Base-by-base conservation (phyloP, 1,140 invertebrate genomes). In the Drosophila carrolli region DNA sequence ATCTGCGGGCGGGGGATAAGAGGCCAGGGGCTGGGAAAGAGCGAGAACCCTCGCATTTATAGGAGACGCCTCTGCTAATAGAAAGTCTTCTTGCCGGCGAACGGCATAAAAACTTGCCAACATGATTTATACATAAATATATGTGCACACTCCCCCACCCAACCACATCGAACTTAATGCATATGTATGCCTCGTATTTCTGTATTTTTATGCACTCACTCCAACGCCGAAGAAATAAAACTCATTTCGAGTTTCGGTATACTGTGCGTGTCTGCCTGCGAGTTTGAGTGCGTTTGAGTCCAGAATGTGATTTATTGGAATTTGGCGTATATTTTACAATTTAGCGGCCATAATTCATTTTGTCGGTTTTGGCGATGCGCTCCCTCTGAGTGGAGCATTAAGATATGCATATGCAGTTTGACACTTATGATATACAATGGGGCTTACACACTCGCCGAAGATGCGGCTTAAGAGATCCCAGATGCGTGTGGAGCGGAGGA, bases 341-440 rank as follows among this genome's bases (percentile, higher is more conserved):
- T 89, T 89, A 90, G 84, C 84, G 84, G 84, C 84, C 79, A 89
- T 89, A 89, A 89, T 84, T 89, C 84, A 89, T 89, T 89, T 89
- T 89, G 84, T 89, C 72, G 84, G 84, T 89, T 86, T 88, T 80
- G 75, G 71, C 76, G 48, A 70, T 89, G 84, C 79, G 71, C 75
- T 71, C 56, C 58, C 76, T 57, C 59, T 44, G 79, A 88, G 76
- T 71, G 63, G 59, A 54, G 79, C 53, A 88, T 83, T 88, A 83
- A 88, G 67, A 79, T 75, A 83, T 66, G 77, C 79, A 47, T 65
- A 83, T 73, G 60, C 79, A 63, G 58, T 66, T 72, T 68, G 79
- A 79, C 83, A 72, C 57, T 16, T 53, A 41, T 47, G 38, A 59
- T 32, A 53, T 59, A 56, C 54, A 65, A 57, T 58, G 61, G 60